These are phyloP conservation scores for Galendromus occidentalis DNA, from an alignment of 1,140 invertebrate genomes.

Conservation along the genomic window DNA sequence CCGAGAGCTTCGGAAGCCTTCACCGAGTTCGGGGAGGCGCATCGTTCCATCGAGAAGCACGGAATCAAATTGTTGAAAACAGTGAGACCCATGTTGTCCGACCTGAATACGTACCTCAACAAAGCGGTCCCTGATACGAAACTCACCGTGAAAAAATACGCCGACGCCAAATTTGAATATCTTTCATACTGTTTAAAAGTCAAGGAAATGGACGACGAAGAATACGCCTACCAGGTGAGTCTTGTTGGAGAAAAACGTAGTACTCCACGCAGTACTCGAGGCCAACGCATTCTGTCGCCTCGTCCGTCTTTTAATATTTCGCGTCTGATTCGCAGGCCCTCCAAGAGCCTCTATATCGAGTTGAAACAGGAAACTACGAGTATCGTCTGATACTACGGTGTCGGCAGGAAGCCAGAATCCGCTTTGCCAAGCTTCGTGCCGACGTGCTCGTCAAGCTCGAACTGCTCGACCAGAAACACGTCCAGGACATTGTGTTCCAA, in stretches of 20 bases:
- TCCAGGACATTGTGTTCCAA: conserved; percentile 73
- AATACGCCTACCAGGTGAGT: conserved; percentile 50
- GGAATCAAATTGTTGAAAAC: conserved; percentile 73
- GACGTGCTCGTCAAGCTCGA: conserved; percentile 94
- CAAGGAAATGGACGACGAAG: conserved; percentile 93
- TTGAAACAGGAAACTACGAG: conserved; percentile 97
- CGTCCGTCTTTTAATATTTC: too few species aligned
- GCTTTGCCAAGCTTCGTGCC: conserved; percentile 74
- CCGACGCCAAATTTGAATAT: conserved; percentile 94
- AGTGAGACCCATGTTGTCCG: conserved; percentile 76
- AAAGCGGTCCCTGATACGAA: conserved; percentile 96
- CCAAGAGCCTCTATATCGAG: conserved; percentile 88
- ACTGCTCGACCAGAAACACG: conserved; percentile 89
- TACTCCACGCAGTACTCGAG: too few species aligned
- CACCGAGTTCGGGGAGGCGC: conserved; percentile 78
- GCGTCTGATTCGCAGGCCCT: conserved; percentile 38
- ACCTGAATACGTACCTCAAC: conserved; percentile 83
- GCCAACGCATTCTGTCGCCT: too few species aligned
- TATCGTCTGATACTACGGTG: conserved; percentile 80
- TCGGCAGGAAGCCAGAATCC: conserved; percentile 68
- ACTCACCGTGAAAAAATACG: conserved; percentile 89
- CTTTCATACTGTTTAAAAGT: conserved; percentile 90
- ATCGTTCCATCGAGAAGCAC: conserved; percentile 73
- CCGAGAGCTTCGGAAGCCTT: conserved; percentile 85
- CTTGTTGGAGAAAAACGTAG: too few species aligned